A percentile compares a stretch with the other conserved stretches of the same genome.
Conservation (phyloP, 2,797 vertebrate genomes). For the Bradypodion pumilum region DNA sequence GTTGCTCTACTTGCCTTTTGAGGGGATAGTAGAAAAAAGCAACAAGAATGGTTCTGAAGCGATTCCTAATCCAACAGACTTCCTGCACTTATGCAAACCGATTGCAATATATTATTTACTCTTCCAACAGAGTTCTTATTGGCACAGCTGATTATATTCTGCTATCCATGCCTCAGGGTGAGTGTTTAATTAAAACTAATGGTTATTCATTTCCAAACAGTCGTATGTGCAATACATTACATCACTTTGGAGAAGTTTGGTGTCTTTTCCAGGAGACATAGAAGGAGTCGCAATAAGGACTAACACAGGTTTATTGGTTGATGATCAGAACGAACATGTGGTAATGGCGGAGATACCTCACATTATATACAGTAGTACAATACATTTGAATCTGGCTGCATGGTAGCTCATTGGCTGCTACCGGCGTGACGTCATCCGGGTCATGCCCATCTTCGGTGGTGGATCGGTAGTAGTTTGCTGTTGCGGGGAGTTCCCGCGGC, state of each 20-base stretch:
- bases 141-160: conserved; percentile 39
- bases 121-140: conserved; percentile 21
- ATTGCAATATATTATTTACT: conserved; percentile 6
- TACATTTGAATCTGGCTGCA: too few relatives aligned
- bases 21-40: conserved; percentile 16
- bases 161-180: conserved; percentile 45
- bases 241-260: conserved; percentile 53
- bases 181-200: conserved; percentile 62
- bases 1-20: conserved; percentile 54
- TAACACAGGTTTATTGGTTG: too few relatives aligned
- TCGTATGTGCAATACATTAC: conserved; percentile 56
- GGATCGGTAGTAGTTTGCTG: too few relatives aligned
- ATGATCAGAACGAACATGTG: too few relatives aligned
- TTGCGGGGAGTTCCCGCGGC: too few relatives aligned
- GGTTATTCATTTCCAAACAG: conserved; percentile 61
- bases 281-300: too few relatives aligned
- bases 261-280: too few relatives aligned
- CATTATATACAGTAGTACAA: too few relatives aligned
- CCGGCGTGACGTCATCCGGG: too few relatives aligned
- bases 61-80: background rate
- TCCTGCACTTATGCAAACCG: background rate
- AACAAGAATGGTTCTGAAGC: background rate
- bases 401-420: too few relatives aligned
- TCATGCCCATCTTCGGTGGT: too few relatives aligned
- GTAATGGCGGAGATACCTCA: too few relatives aligned